Percentiles rank a stretch among this genome's conserved stretches.
Evolutionary conservation across 2,113 vertebrate species (phyloP).

Genomic region (Platichthys stellatus): DNA sequence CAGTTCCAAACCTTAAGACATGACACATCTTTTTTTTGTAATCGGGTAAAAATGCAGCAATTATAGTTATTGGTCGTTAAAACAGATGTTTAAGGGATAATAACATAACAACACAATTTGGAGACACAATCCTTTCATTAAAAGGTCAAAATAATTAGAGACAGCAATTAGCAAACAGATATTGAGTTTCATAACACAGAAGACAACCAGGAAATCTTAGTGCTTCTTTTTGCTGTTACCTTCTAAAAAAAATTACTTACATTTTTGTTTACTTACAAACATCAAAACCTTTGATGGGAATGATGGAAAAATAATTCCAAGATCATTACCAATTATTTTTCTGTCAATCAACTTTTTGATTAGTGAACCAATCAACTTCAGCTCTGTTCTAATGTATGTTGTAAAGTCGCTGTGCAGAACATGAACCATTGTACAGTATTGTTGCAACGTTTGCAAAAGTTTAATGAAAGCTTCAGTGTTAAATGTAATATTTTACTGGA

Average conservation of each 20-base stretch:
- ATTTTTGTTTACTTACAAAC: not conserved
- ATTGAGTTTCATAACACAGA: no score
- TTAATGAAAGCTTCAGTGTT: not conserved
- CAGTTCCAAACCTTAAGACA: not conserved
- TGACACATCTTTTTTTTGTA: conserved; percentile 4
- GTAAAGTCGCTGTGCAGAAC: not conserved
- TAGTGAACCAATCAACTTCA: not conserved
- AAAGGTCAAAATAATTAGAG: not conserved
- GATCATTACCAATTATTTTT: not conserved
- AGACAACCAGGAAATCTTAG: no score
- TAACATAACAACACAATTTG: conserved; percentile 5
- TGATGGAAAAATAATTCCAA: no score
- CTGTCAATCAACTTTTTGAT: not conserved
- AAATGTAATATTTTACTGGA: not conserved
- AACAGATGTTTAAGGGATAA: conserved; percentile 18
- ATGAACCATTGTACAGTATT: not conserved
- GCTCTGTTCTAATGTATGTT: not conserved
- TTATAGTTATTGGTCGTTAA: conserved; percentile 16
- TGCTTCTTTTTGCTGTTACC: no score
- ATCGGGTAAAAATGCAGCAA: conserved; percentile 3
- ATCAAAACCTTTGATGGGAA: no score
- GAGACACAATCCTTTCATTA: not conserved
- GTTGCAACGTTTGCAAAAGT: not conserved
- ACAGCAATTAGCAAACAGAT: no score
- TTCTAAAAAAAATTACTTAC: no score